Base-by-base conservation (phyloP, 2,888 invertebrate species). In the Eucriotettix oculatus region DNA sequence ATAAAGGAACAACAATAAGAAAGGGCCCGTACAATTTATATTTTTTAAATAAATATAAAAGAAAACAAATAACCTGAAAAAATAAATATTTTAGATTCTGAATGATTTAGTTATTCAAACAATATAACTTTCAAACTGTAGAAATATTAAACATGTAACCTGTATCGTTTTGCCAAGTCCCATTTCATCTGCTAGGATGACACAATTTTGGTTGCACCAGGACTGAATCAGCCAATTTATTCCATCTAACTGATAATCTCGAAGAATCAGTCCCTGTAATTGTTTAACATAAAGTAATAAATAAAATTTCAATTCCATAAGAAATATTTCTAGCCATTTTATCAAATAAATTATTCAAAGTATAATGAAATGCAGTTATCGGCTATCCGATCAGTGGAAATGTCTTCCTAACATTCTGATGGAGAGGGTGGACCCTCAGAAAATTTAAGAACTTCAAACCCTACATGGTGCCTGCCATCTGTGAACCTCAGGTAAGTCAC, bases 151-250 rank as follows among this genome's bases (percentile, higher is more conserved):
- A 1, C 10, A 40, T 61, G 62, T 71, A 76, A 85, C 85, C 82
- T 86, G 82, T 71, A 89, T 89, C 12, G 96, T 97, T 82, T 97
- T 96, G 68, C 95, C 96, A 66, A 96, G 81, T 64, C 99, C 99
- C 99, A 99, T 99, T 79, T 99, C 99, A 77, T 99, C 99, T 29
- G 99, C 99, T 68, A 99, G 79, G 71, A 99, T 99, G n/a, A 93
- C 94, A 63, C 90, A 90, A 75, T 98, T 97, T 69, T 93, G 90
- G 77, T 95, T 97, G 74, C 92, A 89, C 98, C 98, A 99, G 55
- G 97, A 91, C 76, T 95, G 92, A 68, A 95, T 86, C 73, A 99
- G 80, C 99, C 99, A 99, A 77, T 99, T 99, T 52, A 99, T 78
- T 59, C 99, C 99, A 75, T 97, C 93, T 81, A 99, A 86, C 78